These are phyloP conservation scores for Megaustenia siamemsis DNA, from an alignment of 2,888 invertebrate genomes.

Conservation along the genomic window DNA sequence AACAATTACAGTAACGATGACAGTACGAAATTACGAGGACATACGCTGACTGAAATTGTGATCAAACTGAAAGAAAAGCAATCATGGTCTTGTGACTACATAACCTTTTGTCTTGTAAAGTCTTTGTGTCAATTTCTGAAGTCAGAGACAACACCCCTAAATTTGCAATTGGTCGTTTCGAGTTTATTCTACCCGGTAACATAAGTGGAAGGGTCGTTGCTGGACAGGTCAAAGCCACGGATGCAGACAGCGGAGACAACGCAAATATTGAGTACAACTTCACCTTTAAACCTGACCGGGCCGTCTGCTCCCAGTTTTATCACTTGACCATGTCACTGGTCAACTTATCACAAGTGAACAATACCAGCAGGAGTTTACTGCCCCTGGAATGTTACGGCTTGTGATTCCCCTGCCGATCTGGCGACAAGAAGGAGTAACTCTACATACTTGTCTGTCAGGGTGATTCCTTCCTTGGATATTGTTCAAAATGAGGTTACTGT, in stretches of 20 bases:
- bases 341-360: neutral
- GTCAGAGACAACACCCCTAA: conserved; percentile 48
- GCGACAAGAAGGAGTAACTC: neutral
- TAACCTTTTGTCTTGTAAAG: neutral
- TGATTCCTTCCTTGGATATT: neutral
- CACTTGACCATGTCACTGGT: neutral
- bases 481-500: neutral
- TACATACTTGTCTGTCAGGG: neutral
- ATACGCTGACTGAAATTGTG: neutral
- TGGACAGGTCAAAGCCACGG: conserved; percentile 27
- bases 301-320: neutral
- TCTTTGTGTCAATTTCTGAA: conserved; percentile 37
- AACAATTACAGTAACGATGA: too few relatives aligned
- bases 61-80: neutral
- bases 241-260: conserved; percentile 45
- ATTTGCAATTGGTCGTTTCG: neutral
- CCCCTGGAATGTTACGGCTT: conserved; percentile 29
- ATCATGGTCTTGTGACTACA: neutral
- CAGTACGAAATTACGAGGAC: neutral
- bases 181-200: neutral
- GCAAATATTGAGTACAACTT: conserved; percentile 26
- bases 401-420: conserved; percentile 29
- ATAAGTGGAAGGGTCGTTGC: neutral
- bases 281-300: neutral
- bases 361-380: neutral